Percentiles rank a stretch among this genome's conserved stretches.
phyloP scores from a whole-genome alignment of 2,797 vertebrate genomes.

The Sebastes hubbsi region DNA sequence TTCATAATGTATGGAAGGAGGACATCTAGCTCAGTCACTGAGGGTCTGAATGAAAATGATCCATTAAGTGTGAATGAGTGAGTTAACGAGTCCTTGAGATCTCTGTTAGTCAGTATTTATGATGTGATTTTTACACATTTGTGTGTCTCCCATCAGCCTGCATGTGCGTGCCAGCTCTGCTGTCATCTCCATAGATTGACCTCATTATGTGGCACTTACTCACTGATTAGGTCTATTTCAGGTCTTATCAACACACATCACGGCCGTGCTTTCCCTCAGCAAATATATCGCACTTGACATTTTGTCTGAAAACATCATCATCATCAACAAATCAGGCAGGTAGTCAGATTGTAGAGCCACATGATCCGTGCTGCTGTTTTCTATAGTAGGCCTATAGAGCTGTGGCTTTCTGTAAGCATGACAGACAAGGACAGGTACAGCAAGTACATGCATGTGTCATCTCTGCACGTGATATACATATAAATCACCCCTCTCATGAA shows the following conservation, averaged over 20 bases:
- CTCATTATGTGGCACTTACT: slow-evolving; percentile 22
- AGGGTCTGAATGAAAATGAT: slow-evolving; percentile 23
- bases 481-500: too few species aligned
- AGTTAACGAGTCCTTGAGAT: slow-evolving; percentile 43
- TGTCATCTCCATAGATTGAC: slow-evolving; percentile 21
- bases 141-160: slow-evolving; percentile 16
- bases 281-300: slow-evolving; percentile 16
- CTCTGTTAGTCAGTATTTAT: slow-evolving; percentile 14
- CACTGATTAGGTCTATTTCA: slow-evolving; percentile 37
- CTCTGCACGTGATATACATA: too few species aligned
- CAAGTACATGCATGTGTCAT: not conserved
- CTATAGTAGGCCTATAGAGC: not conserved
- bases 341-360: not conserved
- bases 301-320: slow-evolving; percentile 42
- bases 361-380: not conserved
- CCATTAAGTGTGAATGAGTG: slow-evolving; percentile 24
- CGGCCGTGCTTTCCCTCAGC: not conserved
- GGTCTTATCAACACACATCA: slow-evolving; percentile 18
- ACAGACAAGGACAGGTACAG: not conserved
- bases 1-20: not conserved
- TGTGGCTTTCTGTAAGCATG: not conserved
- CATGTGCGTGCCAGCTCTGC: not conserved
- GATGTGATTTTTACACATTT: slow-evolving; percentile 11
- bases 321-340: not conserved
- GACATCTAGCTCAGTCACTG: slow-evolving; percentile 4